Percentiles rank a stretch among this genome's conserved stretches.
These are phyloP conservation scores for Ichneumoninae sp. DNA, from an alignment of 2,888 invertebrate genomes.

Conservation along the genomic window DNA sequence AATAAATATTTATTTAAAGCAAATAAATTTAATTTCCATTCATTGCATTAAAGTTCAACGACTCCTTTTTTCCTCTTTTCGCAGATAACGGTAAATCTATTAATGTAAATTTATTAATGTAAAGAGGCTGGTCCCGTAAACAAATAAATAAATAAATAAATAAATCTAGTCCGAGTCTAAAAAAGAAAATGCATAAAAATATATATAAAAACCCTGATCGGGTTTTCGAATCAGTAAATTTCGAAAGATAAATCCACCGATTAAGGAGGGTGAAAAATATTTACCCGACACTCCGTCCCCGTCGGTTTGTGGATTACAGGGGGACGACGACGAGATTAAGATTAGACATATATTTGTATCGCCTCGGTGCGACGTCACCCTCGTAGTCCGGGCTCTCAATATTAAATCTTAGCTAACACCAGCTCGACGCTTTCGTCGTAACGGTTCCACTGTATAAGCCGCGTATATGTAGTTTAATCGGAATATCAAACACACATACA, in stretches of 20 bases:
- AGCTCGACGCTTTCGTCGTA: background rate
- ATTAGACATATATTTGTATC: conserved; percentile 34
- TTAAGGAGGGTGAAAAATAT: conserved; percentile 3
- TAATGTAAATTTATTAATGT: no score
- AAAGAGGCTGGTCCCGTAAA: no score
- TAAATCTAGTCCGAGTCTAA: background rate
- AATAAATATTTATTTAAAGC: no score
- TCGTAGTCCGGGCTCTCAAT: conserved; percentile 15
- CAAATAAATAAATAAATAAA: no score
- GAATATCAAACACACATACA: conserved; percentile 1
- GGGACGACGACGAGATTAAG: conserved; percentile 23
- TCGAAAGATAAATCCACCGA: background rate
- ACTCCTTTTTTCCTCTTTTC: no score
- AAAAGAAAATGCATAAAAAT: background rate
- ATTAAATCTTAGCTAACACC: conserved; percentile 24
- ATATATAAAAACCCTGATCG: background rate
- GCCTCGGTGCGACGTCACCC: conserved; percentile 4
- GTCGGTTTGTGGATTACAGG: conserved; percentile 18
- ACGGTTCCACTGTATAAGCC: background rate
- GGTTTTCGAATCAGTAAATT: background rate
- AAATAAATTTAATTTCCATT: no score
- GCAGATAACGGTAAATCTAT: no score
- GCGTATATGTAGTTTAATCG: conserved; percentile 10
- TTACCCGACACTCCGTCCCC: background rate
- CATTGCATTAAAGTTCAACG: no score